A percentile compares a stretch with the other conserved stretches of the same genome.
These are phyloP conservation scores for Ladona fulva DNA, from an alignment of 1,140 invertebrate species.

Conservation along the genomic window DNA sequence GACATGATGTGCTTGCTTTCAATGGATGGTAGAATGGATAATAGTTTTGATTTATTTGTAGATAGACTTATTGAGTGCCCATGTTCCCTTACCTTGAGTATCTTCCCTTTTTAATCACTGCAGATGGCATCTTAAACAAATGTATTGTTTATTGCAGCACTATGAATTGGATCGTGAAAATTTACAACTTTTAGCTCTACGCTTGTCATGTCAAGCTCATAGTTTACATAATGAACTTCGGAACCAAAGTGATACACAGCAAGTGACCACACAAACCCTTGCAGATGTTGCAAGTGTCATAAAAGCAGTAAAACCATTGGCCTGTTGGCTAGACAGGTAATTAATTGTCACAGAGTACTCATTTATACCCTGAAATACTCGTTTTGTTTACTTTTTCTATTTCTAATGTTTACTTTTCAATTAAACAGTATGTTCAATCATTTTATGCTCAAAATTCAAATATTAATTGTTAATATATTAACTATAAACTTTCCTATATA, in stretches of 20 bases:
- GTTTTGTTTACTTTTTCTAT: too few relatives aligned
- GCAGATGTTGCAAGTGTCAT: constrained; percentile 76
- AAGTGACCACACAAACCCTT: constrained; percentile 69
- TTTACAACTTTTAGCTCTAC: constrained; percentile 74
- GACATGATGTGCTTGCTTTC: too few relatives aligned
- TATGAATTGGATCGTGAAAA: constrained; percentile 86
- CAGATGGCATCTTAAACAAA: constrained; percentile 19
- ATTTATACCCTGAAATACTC: too few relatives aligned
- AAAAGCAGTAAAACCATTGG: constrained; percentile 71
- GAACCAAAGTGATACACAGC: constrained; percentile 46
- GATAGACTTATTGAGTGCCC: too few relatives aligned
- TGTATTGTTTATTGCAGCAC: constrained; percentile 50
- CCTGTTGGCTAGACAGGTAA: constrained; percentile 76
- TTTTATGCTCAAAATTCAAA: too few relatives aligned
- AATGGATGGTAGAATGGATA: too few relatives aligned
- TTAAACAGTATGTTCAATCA: too few relatives aligned
- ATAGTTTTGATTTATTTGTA: too few relatives aligned
- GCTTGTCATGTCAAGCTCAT: constrained; percentile 71
- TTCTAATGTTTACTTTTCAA: too few relatives aligned
- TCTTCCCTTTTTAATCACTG: background rate
- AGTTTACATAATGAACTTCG: constrained; percentile 63
- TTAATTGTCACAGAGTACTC: background rate
- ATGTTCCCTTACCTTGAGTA: too few relatives aligned
- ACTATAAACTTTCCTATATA: too few relatives aligned
- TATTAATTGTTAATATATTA: too few relatives aligned